Conservation (phyloP, 2,888 invertebrate genomes). For the Carpatolechia fugitivella region DNA sequence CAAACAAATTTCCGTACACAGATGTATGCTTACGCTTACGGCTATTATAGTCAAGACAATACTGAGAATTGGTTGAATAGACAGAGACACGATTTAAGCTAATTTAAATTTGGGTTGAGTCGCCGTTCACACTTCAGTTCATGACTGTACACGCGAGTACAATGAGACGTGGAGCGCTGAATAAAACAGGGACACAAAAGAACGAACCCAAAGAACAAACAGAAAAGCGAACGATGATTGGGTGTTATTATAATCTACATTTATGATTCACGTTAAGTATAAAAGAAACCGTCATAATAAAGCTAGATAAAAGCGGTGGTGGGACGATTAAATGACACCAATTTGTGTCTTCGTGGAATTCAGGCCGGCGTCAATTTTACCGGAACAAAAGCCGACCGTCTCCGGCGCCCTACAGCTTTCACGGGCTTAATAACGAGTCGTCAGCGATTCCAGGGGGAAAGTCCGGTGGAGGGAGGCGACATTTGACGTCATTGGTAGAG, state of each 20-base stretch:
- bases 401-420: constrained; percentile 32
- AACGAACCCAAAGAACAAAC: background rate
- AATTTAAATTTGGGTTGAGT: constrained; percentile 3
- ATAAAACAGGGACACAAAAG: background rate
- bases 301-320: background rate
- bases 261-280: background rate
- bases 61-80: background rate
- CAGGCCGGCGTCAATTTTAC: constrained; percentile 32
- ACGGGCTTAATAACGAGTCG: constrained; percentile 42
- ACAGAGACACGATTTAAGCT: background rate
- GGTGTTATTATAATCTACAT: background rate
- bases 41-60: constrained; percentile 8
- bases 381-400: constrained; percentile 43
- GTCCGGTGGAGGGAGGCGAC: constrained; percentile 4
- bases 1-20: constrained; percentile 3
- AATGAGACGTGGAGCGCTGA: background rate
- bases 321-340: constrained; percentile 25
- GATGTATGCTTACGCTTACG: background rate
- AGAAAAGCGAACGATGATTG: background rate
- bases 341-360: constrained; percentile 21
- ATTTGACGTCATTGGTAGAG: constrained; percentile 35
- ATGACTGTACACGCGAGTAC: background rate
- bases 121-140: background rate
- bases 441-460: constrained; percentile 31
- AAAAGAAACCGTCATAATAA: constrained; percentile 15